A percentile compares a stretch with the other conserved stretches of the same genome.
phyloP scores from a whole-genome alignment of 2,113 vertebrate species.

The Tetrao urogallus region DNA sequence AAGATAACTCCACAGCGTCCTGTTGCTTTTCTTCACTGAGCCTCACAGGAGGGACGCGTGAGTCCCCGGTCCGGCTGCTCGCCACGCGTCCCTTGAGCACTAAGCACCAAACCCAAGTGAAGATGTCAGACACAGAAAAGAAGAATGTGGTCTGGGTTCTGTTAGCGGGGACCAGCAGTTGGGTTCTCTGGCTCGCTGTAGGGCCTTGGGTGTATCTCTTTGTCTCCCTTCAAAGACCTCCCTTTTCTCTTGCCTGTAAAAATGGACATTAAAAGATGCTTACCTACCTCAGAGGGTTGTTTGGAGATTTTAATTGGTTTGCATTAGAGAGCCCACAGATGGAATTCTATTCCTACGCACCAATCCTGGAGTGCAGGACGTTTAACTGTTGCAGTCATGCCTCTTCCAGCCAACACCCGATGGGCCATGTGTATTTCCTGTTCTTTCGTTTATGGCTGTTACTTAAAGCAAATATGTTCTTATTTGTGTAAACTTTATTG shows the following conservation, averaged over 20 bases:
- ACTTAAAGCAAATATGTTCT: constrained; percentile 50
- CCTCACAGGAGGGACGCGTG: background rate
- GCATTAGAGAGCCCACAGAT: background rate
- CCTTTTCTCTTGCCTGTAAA: constrained; percentile 13
- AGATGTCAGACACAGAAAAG: background rate
- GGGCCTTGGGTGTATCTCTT: background rate
- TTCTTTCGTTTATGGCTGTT: constrained; percentile 14
- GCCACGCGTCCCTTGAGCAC: rapidly evolving
- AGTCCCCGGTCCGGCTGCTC: background rate
- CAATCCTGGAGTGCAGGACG: rapidly evolving
- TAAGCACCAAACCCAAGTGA: background rate
- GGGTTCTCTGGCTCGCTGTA: background rate
- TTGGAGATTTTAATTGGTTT: constrained; percentile 43
- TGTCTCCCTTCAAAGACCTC: background rate
- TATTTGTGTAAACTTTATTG: constrained; percentile 49
- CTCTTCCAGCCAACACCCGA: background rate
- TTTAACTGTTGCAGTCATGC: background rate
- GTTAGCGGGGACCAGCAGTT: background rate
- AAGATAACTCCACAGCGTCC: constrained; percentile 55
- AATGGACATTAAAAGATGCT: constrained; percentile 6
- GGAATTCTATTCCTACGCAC: background rate
- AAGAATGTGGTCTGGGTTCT: background rate
- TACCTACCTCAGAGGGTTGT: constrained; percentile 63
- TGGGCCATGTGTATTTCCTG: background rate
- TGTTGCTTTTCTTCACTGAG: constrained; percentile 53